Base-by-base conservation (phyloP, 2,113 vertebrate genomes). In the Limnothrissa miodon region DNA sequence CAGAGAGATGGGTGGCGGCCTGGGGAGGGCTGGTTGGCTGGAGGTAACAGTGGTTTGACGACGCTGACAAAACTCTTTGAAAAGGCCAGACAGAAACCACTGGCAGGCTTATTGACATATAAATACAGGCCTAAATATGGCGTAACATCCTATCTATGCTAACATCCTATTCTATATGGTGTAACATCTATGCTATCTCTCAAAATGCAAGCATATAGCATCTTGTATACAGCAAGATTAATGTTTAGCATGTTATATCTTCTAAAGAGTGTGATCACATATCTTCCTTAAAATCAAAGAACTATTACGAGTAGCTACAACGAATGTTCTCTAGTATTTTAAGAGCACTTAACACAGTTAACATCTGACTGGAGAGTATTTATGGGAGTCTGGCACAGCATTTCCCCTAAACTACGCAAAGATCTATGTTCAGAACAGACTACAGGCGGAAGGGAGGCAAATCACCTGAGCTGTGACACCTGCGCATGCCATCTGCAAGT, bases 391-490 rank as follows among this genome's bases (percentile, higher is more conserved):
- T 33, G 62, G 36, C 62, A 13, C 29, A 15, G 29, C 15, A 10
- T 29, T 70, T 10, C 15, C 36, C 29, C 29, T 36, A 70, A 70
- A 36, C 29, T 70, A 11, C 62, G 62, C 29, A 70, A 70, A 13
- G 29, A 29, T 2, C 25, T 36, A 29, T 36, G 62, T 70, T 36
- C 62, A 36, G 62, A 13, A 15, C 62, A 70, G 62, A 70, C 0
- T 48, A 10, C 1, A 70, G 62, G 33, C 62, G 62, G 33, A 70
- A 33, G 62, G 11, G 9, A 17, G 62, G 29, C 62, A 70, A 70
- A 33, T 70, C 62, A 70, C 62, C 62, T 70, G 62, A 70, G 62
- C 62, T 70, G 62, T 81, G 80, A 59, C 80, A 81, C 80, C 51
- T 42, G 62, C 33, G 62, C 62, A 70, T 13, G 33, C 62, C 62